These are phyloP conservation scores for Ptilodon capucinus DNA, from an alignment of 2,888 invertebrate genomes.

Conservation along the genomic window DNA sequence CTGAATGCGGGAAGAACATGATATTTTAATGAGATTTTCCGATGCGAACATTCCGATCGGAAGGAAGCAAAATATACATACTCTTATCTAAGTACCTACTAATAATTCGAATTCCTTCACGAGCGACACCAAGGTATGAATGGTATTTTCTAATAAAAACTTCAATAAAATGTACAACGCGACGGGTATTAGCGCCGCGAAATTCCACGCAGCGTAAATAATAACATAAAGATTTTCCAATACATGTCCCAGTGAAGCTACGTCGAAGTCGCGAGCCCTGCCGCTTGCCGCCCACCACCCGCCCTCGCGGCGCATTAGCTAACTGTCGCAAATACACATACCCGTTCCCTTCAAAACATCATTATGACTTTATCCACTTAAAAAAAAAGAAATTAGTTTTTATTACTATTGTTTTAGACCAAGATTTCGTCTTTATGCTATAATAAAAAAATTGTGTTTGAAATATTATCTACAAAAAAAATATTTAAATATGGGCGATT, in stretches of 20 bases:
- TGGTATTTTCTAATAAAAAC: conserved; percentile 73
- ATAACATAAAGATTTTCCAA: conserved; percentile 75
- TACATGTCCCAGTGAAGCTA: conserved; percentile 57
- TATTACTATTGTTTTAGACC: too few relatives aligned
- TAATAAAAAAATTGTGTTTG: too few relatives aligned
- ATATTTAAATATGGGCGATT: too few relatives aligned
- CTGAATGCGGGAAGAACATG: conserved; percentile 29
- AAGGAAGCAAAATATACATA: conserved; percentile 26
- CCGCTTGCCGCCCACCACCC: conserved; percentile 1
- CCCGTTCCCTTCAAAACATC: conserved; percentile 16
- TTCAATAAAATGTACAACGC: conserved; percentile 63
- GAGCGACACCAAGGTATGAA: conserved; percentile 47
- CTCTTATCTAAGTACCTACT: conserved; percentile 21
- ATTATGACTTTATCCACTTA: neutral
- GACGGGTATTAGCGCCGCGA: conserved; percentile 67
- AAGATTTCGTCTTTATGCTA: too few relatives aligned
- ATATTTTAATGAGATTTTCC: conserved; percentile 48
- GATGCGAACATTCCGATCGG: conserved; percentile 23
- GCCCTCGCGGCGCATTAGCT: conserved; percentile 18
- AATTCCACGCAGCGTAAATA: conserved; percentile 67
- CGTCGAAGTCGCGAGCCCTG: conserved; percentile 18
- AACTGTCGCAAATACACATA: conserved; percentile 27
- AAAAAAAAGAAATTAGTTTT: neutral
- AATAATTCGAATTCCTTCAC: conserved; percentile 45
- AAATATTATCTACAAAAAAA: too few relatives aligned